phyloP scores from a whole-genome alignment of 2,888 invertebrate species.

The Drosophila tanythrix region DNA sequence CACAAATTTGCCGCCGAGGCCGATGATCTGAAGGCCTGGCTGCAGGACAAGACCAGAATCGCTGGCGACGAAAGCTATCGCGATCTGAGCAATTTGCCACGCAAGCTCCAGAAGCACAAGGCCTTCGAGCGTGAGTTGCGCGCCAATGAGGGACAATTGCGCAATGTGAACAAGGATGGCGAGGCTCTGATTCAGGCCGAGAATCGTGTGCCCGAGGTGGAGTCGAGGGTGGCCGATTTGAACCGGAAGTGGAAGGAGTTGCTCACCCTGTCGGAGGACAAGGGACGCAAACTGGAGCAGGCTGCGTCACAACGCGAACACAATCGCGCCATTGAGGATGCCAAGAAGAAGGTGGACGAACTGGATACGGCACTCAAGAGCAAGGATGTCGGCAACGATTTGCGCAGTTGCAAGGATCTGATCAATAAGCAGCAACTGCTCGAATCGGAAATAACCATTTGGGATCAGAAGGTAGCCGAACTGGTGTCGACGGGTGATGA shows the following conservation, averaged over 20 bases:
- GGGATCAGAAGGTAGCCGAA: constrained; percentile 92
- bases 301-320: constrained; percentile 93
- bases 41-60: constrained; percentile 95
- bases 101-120: constrained; percentile 97
- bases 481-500: constrained; percentile 93
- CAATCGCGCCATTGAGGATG: constrained; percentile 94
- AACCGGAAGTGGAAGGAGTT: constrained; percentile 92
- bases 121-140: constrained; percentile 97
- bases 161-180: constrained; percentile 93
- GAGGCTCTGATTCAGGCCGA: constrained; percentile 90
- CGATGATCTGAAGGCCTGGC: constrained; percentile 95
- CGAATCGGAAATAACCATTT: constrained; percentile 94
- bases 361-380: constrained; percentile 92
- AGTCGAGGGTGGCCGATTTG: constrained; percentile 88
- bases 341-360: constrained; percentile 93
- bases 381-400: constrained; percentile 93
- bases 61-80: constrained; percentile 97
- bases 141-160: constrained; percentile 96
- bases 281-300: constrained; percentile 92
- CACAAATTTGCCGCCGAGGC: constrained; percentile 97
- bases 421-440: constrained; percentile 95
- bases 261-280: constrained; percentile 88
- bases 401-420: constrained; percentile 95
- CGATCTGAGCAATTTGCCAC: constrained; percentile 94
- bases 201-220: constrained; percentile 90